Conservation (phyloP, 2,113 vertebrate species). For the Ammospiza caudacuta region DNA sequence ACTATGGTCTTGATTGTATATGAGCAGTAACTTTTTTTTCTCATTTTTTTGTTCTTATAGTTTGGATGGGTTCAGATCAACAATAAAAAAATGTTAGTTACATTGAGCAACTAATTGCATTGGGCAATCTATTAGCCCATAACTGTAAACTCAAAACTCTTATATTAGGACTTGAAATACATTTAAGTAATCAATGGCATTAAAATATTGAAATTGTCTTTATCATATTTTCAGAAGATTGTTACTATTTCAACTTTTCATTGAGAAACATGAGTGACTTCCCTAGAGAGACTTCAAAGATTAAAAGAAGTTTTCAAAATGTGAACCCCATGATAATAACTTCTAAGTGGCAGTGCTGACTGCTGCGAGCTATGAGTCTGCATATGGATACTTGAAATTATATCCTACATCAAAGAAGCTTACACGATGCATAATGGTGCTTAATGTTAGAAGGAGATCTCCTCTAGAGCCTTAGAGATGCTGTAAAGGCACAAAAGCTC, state of each 20-base stretch:
- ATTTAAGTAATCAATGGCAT: conserved; percentile 2
- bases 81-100: background rate
- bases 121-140: background rate
- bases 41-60: background rate
- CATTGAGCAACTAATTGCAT: background rate
- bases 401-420: conserved; percentile 34
- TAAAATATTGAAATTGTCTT: conserved; percentile 21
- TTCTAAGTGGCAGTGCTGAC: background rate
- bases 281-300: conserved; percentile 23
- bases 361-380: conserved; percentile 2
- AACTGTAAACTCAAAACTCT: background rate
- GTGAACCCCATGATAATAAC: background rate
- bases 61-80: background rate
- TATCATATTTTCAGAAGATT: background rate
- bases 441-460: conserved; percentile 14
- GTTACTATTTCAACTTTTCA: background rate
- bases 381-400: conserved; percentile 20
- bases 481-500: background rate
- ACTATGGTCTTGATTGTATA: background rate
- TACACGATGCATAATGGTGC: background rate
- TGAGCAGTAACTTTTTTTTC: background rate
- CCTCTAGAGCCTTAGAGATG: background rate
- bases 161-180: background rate
- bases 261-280: background rate
- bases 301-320: conserved; percentile 11